Base-by-base conservation (phyloP, 2,888 invertebrate genomes). In the Alviniconcha strummeri region DNA sequence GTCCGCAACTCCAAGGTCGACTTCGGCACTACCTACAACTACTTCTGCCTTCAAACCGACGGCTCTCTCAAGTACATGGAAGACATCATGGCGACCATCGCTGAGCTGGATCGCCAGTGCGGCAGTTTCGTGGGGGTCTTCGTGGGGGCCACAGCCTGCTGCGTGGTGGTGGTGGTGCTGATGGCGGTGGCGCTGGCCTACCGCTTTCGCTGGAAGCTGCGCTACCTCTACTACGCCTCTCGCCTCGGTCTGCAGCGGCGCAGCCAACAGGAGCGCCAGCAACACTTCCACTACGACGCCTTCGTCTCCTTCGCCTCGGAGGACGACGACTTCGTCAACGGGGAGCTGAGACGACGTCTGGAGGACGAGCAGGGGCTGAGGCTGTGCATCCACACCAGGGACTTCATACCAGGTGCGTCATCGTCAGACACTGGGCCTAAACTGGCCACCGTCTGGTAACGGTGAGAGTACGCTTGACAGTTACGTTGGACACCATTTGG, bases 151-250 rank as follows among this genome's bases (percentile, higher is more conserved):
- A 52, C 60, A 7, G 80, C 78, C 5, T 72, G 69, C 8, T 80
- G 79, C n/a, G 6, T 84, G 54, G 17, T 82, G 6, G 11, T 83
- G 15, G 17, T 82, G 11, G 52, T 36, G 3, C 19, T 80, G 19
- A 55, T 86, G 36, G 55, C 69, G 13, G 79, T 69, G 56, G 77
- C 82, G 4, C 72, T 86, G 72, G 82, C 76, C 0, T 85, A 86
- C 36, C 82, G 86, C 17, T 86, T 85, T 69, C 84, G 86, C 55
- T 86, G 86, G 86, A 85, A 84, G 55, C 64, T 86, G n/a, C 77
- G 85, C 7, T 86, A 86, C 56, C 83, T 84, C 79, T 86, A 83
- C 75, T 83, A 84, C 69, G 85, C 84, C 8, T 82, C 85, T 0
- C 84, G 83, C 19, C 69, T 84, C 19, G 83, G 81, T 57, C 54